Percentiles rank a stretch among this genome's conserved stretches.
Conservation (phyloP, 1,140 invertebrate genomes). For the Caenorhabditis inopinata region DNA sequence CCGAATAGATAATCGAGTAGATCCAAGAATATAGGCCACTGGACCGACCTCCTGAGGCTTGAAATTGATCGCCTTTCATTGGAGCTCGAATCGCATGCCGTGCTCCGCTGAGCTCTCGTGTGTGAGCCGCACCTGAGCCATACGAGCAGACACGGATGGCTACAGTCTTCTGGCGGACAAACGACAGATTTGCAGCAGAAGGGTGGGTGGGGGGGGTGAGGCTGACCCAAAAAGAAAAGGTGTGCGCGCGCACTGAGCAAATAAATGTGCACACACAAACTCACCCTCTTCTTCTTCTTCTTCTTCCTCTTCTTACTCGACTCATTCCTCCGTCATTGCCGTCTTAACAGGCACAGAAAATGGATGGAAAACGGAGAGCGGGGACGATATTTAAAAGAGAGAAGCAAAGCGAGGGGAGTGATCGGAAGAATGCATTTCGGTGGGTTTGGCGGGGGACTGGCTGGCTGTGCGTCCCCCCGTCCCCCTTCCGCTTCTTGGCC, state of each 20-base stretch:
- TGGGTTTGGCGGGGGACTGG: neutral
- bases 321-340: neutral
- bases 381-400: neutral
- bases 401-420: neutral
- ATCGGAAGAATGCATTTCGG: neutral
- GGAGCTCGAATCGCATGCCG: no score
- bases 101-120: no score
- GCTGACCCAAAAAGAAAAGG: neutral
- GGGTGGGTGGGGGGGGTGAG: neutral
- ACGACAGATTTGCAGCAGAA: neutral
- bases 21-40: no score
- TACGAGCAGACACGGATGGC: neutral
- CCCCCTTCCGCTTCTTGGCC: neutral
- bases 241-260: slow-evolving; percentile 18
- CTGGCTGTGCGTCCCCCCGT: neutral
- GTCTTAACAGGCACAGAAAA: slow-evolving; percentile 16
- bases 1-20: no score
- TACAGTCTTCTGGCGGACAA: neutral
- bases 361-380: neutral
- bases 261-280: slow-evolving; percentile 4
- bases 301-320: neutral
- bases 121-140: no score
- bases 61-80: no score
- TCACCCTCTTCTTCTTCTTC: neutral
- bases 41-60: no score